These are phyloP conservation scores for Mugil cephalus DNA, from an alignment of 2,113 vertebrate species.

Conservation along the genomic window DNA sequence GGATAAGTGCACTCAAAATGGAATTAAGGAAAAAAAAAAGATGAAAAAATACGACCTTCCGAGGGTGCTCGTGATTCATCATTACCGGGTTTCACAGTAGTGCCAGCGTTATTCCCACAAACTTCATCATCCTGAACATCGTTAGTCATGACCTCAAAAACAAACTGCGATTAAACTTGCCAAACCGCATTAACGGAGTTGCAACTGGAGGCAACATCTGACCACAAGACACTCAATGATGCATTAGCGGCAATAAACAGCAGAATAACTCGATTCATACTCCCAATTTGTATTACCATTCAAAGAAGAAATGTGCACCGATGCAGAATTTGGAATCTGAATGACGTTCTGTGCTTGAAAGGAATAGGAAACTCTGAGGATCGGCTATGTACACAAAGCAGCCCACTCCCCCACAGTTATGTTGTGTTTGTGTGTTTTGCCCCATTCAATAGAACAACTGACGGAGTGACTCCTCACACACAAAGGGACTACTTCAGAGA, in stretches of 20 bases:
- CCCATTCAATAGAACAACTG: conserved; percentile 51
- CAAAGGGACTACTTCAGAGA: conserved; percentile 43
- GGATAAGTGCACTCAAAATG: conserved; percentile 16
- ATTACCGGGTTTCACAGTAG: conserved; percentile 16
- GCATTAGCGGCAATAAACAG: conserved; percentile 35
- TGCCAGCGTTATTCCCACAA: conserved; percentile 29
- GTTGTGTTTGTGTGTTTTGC: conserved; percentile 45
- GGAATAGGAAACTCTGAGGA: conserved; percentile 34
- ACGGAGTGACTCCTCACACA: conserved; percentile 45
- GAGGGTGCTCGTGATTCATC: conserved; percentile 2
- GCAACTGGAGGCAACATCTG: conserved; percentile 36
- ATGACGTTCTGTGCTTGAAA: conserved; percentile 15
- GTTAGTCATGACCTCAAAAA: conserved; percentile 38
- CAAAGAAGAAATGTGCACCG: background rate
- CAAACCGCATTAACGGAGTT: conserved; percentile 31
- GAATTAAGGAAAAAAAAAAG: background rate
- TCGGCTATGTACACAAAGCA: conserved; percentile 78
- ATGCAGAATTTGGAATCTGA: background rate
- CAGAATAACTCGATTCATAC: conserved; percentile 20
- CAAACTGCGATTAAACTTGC: conserved; percentile 27
- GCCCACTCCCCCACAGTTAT: conserved; percentile 38
- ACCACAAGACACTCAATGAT: conserved; percentile 31
- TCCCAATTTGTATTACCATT: conserved; percentile 18
- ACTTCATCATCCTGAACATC: conserved; percentile 30
- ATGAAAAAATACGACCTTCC: background rate